phyloP scores from a whole-genome alignment of 2,888 invertebrate genomes.

The Scaeva pyrastri region DNA sequence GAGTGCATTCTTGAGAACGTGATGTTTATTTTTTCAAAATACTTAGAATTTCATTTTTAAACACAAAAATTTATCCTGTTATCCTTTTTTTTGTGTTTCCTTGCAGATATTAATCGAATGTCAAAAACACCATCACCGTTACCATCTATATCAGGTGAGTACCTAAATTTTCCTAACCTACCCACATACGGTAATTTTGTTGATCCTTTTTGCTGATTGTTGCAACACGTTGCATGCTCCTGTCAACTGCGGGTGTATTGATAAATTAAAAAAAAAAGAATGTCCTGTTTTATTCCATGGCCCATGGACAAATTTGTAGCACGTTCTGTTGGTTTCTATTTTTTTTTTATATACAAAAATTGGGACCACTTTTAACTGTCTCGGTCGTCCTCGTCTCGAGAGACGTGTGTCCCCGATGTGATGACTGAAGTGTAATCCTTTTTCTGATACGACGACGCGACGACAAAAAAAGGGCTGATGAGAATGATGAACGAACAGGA shows the following conservation, averaged over 20 bases:
- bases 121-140: conserved; percentile 83
- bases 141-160: conserved; percentile 83
- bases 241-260: conserved; percentile 6
- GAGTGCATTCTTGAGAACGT: conserved; percentile 52
- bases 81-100: conserved; percentile 67
- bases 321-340: conserved; percentile 56
- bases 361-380: conserved; percentile 46
- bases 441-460: not conserved
- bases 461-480: conserved; percentile 33
- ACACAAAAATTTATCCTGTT: conserved; percentile 45
- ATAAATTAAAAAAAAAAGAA: conserved; percentile 1
- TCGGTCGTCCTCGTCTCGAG: conserved; percentile 28
- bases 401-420: conserved; percentile 10
- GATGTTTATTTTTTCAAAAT: conserved; percentile 71
- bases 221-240: conserved; percentile 74
- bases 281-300: not conserved
- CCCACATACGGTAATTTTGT: conserved; percentile 8
- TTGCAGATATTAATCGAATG: conserved; percentile 83
- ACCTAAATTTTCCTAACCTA: conserved; percentile 3
- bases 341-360: conserved; percentile 38
- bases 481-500: conserved; percentile 28
- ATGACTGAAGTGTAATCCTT: conserved; percentile 68
- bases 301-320: conserved; percentile 49
- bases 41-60: conserved; percentile 53
- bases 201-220: conserved; percentile 76